phyloP scores from a whole-genome alignment of 2,888 invertebrate genomes.

The Hirtodrosophila duncani region DNA sequence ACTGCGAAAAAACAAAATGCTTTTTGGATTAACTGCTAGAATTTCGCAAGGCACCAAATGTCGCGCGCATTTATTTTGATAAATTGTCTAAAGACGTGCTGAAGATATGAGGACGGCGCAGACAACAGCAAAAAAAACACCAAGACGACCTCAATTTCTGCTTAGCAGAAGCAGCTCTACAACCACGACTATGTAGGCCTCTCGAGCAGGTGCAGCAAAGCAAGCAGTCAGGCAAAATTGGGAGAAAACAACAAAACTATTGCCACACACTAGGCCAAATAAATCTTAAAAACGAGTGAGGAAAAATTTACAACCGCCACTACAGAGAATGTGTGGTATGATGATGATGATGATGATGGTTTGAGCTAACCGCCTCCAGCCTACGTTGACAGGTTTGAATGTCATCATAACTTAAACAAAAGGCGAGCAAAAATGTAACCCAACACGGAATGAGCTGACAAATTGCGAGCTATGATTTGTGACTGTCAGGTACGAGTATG shows the following conservation, averaged over 20 bases:
- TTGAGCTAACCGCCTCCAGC: no score
- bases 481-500: constrained; percentile 42
- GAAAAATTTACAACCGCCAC: constrained; percentile 21
- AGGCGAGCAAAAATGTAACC: constrained; percentile 31
- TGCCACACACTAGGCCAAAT: constrained; percentile 56
- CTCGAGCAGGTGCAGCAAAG: constrained; percentile 25
- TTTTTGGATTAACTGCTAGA: constrained; percentile 18
- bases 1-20: constrained; percentile 11
- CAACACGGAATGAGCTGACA: constrained; percentile 56
- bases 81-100: constrained; percentile 38
- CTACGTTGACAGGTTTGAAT: constrained; percentile 60
- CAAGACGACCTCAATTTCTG: constrained; percentile 52
- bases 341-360: no score
- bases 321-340: constrained; percentile 15
- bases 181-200: no score
- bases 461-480: constrained; percentile 53
- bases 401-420: constrained; percentile 59
- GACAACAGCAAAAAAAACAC: no score
- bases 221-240: no score
- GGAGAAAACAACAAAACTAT: constrained; percentile 30
- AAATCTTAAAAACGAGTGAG: constrained; percentile 50
- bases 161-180: constrained; percentile 44
- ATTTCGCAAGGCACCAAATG: constrained; percentile 57
- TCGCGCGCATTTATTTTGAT: constrained; percentile 40
- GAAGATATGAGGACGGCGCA: constrained; percentile 10